phyloP scores from a whole-genome alignment of 2,113 vertebrate species.

The Lichenostomus cassidix region DNA sequence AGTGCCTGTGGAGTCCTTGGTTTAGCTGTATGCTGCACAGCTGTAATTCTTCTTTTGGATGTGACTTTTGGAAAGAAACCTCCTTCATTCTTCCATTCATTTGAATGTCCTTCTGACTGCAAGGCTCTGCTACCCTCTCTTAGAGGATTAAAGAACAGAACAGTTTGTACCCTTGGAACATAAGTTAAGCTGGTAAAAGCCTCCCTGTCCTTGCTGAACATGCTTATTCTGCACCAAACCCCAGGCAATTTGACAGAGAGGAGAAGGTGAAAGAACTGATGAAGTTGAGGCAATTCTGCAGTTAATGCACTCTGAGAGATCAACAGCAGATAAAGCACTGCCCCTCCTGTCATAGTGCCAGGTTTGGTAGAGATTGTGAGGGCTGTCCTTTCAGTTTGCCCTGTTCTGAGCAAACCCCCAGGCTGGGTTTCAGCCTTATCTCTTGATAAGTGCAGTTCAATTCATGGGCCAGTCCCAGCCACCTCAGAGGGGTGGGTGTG shows the following conservation, averaged over 20 bases:
- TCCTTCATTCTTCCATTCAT: neutral
- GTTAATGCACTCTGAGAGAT: neutral
- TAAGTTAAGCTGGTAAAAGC: neutral
- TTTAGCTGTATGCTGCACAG: neutral
- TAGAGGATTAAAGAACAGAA: neutral
- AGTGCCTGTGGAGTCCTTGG: neutral
- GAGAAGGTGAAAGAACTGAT: neutral
- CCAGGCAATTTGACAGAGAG: neutral
- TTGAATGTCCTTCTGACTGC: neutral
- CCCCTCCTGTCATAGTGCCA: neutral
- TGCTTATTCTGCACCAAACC: neutral
- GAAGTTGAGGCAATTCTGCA: neutral
- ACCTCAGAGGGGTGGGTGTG: neutral
- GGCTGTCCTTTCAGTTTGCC: neutral
- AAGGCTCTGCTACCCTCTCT: neutral
- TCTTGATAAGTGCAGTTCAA: neutral
- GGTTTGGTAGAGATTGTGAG: neutral
- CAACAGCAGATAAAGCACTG: neutral
- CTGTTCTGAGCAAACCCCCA: neutral
- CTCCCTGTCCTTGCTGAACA: neutral
- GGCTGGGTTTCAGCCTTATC: slow-evolving; percentile 11
- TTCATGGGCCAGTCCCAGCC: neutral
- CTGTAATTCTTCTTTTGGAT: neutral
- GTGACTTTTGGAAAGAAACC: neutral
- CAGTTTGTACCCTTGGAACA: neutral